These are phyloP conservation scores for Coracias cyanogaster DNA, from an alignment of 2,797 vertebrate genomes.

Conservation along the genomic window DNA sequence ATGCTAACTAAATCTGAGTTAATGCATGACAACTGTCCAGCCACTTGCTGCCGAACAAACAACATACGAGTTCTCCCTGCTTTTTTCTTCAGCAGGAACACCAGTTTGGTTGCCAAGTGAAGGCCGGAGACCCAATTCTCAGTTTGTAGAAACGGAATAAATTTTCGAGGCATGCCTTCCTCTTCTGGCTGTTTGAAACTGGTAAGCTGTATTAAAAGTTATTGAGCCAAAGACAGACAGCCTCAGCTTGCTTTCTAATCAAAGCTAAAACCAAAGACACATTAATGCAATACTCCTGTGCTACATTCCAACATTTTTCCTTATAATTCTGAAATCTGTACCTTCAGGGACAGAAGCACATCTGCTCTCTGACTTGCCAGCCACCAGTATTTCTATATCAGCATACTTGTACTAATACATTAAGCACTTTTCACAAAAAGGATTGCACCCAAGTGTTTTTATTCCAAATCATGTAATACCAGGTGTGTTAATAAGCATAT, in stretches of 20 bases:
- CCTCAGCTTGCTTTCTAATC: not conserved
- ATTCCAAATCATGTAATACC: not conserved
- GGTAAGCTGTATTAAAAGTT: not conserved
- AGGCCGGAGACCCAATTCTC: not conserved
- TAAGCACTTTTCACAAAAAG: not conserved
- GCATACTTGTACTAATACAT: not conserved
- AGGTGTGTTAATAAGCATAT: not conserved
- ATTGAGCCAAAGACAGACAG: not conserved
- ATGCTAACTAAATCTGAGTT: not conserved
- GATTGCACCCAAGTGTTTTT: not conserved
- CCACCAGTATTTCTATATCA: not conserved
- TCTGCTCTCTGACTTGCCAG: not conserved
- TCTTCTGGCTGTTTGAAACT: not conserved
- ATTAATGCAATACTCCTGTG: not conserved
- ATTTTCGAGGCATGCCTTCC: not conserved
- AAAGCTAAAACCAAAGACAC: not conserved
- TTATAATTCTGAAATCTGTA: not conserved
- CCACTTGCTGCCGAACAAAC: not conserved
- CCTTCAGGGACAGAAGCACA: not conserved
- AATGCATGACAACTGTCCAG: not conserved
- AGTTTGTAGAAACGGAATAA: not conserved
- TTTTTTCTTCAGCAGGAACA: not conserved
- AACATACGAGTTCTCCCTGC: not conserved
- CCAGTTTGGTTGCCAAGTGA: not conserved
- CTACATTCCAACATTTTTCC: not conserved